Base-by-base conservation (phyloP, 2,113 vertebrate species). In the Heterotilapia buettikoferi region DNA sequence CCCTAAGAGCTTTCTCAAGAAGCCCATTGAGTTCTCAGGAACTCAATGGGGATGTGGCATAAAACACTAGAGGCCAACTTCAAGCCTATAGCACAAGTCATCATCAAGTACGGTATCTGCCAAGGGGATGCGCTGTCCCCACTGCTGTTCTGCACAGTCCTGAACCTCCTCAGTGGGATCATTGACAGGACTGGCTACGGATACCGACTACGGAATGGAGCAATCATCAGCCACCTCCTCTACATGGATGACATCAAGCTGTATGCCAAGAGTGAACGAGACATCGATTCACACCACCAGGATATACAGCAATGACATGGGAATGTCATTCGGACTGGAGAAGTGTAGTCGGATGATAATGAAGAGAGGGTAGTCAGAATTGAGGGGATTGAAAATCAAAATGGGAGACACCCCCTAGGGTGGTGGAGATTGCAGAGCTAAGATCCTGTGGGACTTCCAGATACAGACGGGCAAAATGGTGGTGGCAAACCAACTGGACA, bases 391-490 rank as follows among this genome's bases (percentile, higher is more conserved):
- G 29, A 19, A 61, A 33, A 18, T 61, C 14, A 10, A 61, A 61
- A 61, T 61, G 57, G 14, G 26, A 59, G 14, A 0, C 26, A 18
- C 26, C 56, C 5, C 56, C 7, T 0, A 59, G 56, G 56, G 26
- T 31, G 56, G 26, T 59, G 56, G 56, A 3, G 56, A 59, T 29
- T 16, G 56, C 56, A 9, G 0, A 0, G 56, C 3, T 59, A 59
- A 59, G 56, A 59, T 59, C 56, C 56, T 31, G 26, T 59, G 56
- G 56, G 56, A 59, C 56, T 59, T 59, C 56, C 26, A 59, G 3
- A 59, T 18, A 59, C 26, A 59, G 56, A 31, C 3, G 2, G 26
- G 3, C 26, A 59, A 59, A 59, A 59, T 59, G 26, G 56, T 59
- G 56, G 24, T 59, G 24, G 24, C 56, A 29, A 57, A 57, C 56